phyloP scores from a whole-genome alignment of 2,888 invertebrate genomes.

The Chaetoderma sp. region DNA sequence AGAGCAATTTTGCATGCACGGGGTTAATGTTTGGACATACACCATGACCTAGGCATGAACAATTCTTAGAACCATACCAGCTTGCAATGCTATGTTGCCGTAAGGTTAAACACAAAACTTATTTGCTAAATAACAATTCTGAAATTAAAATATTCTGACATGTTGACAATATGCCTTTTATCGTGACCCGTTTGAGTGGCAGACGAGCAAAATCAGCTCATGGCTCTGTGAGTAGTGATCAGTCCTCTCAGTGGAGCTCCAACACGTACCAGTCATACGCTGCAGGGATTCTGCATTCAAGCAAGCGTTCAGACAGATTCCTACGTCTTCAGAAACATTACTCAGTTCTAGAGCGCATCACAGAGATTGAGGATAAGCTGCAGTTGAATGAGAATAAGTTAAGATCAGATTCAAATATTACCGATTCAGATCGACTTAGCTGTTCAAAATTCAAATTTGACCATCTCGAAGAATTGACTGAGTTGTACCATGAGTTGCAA shows the following conservation, averaged over 20 bases:
- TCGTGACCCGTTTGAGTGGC: background rate
- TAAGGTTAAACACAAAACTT: background rate
- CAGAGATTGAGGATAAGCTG: slow-evolving; percentile 71
- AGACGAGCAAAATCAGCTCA: background rate
- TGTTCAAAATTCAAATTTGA: slow-evolving; percentile 43
- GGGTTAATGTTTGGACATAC: background rate
- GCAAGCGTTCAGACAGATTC: slow-evolving; percentile 82
- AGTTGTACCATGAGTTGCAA: slow-evolving; percentile 81
- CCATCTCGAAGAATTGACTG: slow-evolving; percentile 79
- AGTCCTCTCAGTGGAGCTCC: slow-evolving; percentile 56
- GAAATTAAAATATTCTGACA: background rate
- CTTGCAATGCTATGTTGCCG: background rate
- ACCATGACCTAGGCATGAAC: background rate
- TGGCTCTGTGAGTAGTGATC: slow-evolving; percentile 56
- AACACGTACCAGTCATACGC: slow-evolving; percentile 65
- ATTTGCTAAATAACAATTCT: background rate
- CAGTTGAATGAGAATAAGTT: background rate
- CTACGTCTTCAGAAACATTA: slow-evolving; percentile 88
- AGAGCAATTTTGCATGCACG: no score
- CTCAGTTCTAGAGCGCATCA: slow-evolving; percentile 85
- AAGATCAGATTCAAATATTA: background rate
- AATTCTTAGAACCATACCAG: background rate
- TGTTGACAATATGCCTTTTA: background rate
- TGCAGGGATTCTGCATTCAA: slow-evolving; percentile 74
- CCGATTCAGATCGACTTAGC: background rate